Evolutionary conservation across 1,140 invertebrate species (phyloP), one percentile per base, ranked within the genome.

Genomic region (Uloborus diversus): DNA sequence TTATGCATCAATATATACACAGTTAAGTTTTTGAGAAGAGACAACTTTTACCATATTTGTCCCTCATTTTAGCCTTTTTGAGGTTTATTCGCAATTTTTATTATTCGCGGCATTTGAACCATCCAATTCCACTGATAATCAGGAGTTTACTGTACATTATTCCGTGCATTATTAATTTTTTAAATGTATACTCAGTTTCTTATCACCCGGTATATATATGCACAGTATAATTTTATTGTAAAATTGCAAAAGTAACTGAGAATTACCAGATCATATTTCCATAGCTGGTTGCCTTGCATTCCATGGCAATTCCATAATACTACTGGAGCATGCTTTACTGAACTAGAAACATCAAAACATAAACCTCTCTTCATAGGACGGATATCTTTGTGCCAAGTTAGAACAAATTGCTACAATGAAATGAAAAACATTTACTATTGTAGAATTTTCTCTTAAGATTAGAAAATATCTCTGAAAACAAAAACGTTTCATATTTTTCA

Each of bases 321-420:
- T 0, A 99, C 89, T 0, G 94, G 92, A 3, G 95, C 92, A 84
- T 92, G 91, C 0, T 89, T 86, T 23, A 85, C 85, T 20, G 91
- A 90, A 65, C 91, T 89, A 0, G 96, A 94, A 0, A 97, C 93
- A 87, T 99, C 96, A 87, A 96, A 92, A 86, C 97, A 99, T 73
- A 96, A 90, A 14, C 90, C 91, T 51, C 93, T 89, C 17, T 90
- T 90, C 81, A 92, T 92, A 0, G 92, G 90, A 56, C 96, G 90
- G 56, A 99, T 90, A 86, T 98, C 96, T 85, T 96, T 94, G 82
- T 95, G 94, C 94, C 96, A 98, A 1, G 94, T 93, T 3, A 98
- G 86, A 28, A 91, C 87, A 84, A 91, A 87, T 82, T 88, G 84
- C 88, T 91, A 84, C 13, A 33, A 59, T n/a, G n/a, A n/a, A n/a